Conservation (phyloP, 2,888 invertebrate species). For the Leptopilina myrica region DNA sequence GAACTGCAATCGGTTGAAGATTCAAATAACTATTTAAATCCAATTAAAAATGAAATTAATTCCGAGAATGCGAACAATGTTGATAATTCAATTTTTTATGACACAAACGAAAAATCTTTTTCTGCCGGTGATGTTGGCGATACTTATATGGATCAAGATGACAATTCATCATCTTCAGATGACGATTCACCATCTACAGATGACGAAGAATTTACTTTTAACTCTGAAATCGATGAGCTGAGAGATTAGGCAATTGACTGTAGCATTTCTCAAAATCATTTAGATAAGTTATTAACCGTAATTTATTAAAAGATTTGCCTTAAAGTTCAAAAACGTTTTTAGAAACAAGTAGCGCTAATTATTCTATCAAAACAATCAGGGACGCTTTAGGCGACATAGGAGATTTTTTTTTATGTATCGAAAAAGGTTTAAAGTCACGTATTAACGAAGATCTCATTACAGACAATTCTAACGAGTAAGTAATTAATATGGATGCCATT, state of each 20-base stretch:
- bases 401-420: constrained; percentile 49
- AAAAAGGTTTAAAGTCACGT: constrained; percentile 43
- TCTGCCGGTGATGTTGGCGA: background rate
- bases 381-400: constrained; percentile 36
- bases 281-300: constrained; percentile 39
- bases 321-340: constrained; percentile 49
- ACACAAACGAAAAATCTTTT: background rate
- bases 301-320: constrained; percentile 44
- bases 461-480: constrained; percentile 37
- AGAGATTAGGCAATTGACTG: constrained; percentile 47
- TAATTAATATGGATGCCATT: constrained; percentile 52
- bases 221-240: constrained; percentile 38
- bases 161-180: background rate
- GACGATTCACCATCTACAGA: too few species aligned
- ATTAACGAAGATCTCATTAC: constrained; percentile 40
- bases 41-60: too few species aligned
- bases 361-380: constrained; percentile 44
- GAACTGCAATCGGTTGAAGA: too few species aligned
- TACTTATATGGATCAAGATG: background rate
- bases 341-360: constrained; percentile 43
- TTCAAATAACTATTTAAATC: too few species aligned
- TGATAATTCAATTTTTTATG: background rate
- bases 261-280: constrained; percentile 41
- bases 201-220: background rate
- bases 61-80: too few species aligned